These are phyloP conservation scores for Polylopha cassiicola DNA, from an alignment of 2,888 invertebrate species.

Conservation along the genomic window DNA sequence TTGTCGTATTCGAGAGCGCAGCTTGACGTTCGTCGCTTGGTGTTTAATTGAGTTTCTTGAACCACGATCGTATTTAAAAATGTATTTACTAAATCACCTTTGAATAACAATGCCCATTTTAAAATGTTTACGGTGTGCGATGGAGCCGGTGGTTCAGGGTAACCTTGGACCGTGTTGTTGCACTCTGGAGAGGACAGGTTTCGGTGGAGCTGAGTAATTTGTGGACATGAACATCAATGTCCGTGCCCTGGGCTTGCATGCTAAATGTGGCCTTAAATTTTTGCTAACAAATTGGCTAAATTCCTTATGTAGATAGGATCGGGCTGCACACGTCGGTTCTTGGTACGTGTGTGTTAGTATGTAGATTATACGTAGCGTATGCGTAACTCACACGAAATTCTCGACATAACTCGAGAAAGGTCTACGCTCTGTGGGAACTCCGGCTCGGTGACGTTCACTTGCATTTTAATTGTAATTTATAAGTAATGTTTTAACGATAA, in stretches of 20 bases:
- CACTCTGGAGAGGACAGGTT: constrained; percentile 1
- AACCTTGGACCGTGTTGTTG: constrained; percentile 8
- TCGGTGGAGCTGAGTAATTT: constrained; percentile 3
- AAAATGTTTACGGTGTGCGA: constrained; percentile 10
- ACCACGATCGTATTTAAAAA: constrained; percentile 22
- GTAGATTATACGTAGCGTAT: constrained; percentile 10
- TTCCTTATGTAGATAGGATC: constrained; percentile 10
- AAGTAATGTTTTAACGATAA: no score
- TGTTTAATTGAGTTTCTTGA: constrained; percentile 27
- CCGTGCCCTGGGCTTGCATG: constrained; percentile 7
- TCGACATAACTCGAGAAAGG: constrained; percentile 8
- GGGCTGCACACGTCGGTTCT: constrained; percentile 15
- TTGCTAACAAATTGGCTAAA: background rate
- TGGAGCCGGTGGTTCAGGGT: background rate
- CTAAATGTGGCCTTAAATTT: constrained; percentile 7
- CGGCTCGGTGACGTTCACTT: constrained; percentile 11
- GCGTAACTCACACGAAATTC: constrained; percentile 14
- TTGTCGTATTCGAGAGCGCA: constrained; percentile 6
- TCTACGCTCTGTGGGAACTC: constrained; percentile 17
- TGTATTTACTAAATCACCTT: constrained; percentile 25
- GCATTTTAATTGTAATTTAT: constrained; percentile 21
- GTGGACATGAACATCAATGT: constrained; percentile 4
- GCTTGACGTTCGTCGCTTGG: constrained; percentile 29
- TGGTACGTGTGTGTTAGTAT: constrained; percentile 17
- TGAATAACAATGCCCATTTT: constrained; percentile 24